Conservation (phyloP, 2,797 vertebrate species). For the Thripadectes ignobilis region DNA sequence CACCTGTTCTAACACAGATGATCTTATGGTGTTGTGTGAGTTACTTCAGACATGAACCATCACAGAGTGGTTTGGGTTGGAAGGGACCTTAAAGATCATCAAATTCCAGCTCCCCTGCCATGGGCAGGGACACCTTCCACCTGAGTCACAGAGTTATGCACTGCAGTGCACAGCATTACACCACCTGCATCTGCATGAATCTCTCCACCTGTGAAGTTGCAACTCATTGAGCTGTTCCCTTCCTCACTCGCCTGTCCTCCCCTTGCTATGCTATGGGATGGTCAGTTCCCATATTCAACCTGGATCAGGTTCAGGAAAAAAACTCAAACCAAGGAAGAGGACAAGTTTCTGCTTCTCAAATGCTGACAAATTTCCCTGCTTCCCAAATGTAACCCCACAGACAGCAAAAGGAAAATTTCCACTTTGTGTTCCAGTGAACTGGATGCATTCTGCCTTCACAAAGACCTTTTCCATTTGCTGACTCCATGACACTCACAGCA, state of each 20-base stretch:
- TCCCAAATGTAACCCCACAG: neutral
- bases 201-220: neutral
- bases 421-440: neutral
- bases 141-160: rapidly evolving
- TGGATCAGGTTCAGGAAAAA: neutral
- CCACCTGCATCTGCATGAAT: neutral
- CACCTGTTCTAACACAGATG: rapidly evolving
- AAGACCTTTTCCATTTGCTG: neutral
- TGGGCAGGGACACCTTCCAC: neutral
- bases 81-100: neutral
- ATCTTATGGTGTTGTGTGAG: neutral
- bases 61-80: neutral
- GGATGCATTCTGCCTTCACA: neutral
- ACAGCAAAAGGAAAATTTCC: neutral
- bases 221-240: neutral
- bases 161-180: neutral
- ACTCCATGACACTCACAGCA: neutral
- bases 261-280: neutral
- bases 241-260: neutral
- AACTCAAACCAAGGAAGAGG: neutral
- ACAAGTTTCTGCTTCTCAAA: neutral
- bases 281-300: neutral
- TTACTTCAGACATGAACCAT: neutral
- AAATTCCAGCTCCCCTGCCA: neutral
- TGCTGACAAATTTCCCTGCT: too few species aligned